Base-by-base conservation (phyloP, 1,140 invertebrate species). In the Cryptotermes secundus region DNA sequence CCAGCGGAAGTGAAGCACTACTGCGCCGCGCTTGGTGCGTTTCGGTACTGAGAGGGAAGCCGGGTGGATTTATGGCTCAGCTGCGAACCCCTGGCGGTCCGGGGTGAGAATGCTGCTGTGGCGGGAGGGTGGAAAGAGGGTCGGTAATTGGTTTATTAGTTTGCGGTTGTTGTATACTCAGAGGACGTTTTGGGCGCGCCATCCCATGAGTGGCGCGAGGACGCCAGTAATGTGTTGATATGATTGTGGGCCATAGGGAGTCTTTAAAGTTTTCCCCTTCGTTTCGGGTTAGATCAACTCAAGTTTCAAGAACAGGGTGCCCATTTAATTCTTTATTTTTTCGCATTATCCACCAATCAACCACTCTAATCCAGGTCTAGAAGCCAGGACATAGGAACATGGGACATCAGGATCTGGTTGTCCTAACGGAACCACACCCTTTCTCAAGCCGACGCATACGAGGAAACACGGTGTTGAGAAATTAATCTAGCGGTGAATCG, bases 101-200 rank as follows among this genome's bases (percentile, higher is more conserved):
- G 42, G 80, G 80, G 80, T 81, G 80, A 38, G 80, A n/a, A 12
- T 81, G 36, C 2, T 14, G 38, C n/a, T 7, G n/a, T 31, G 72
- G 35, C 3, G 59, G n/a, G 83, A 53, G 72, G 65, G 49, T 45
- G 35, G 35, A 45, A 53, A 45, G 81, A 82, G 36, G 36, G 38
- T 45, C 38, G 79, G 84, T 84, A 84, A 84, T 84, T 84, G 84
- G 84, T 84, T 84, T 84, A 84, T 84, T 84, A 84, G 72, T 84
- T 84, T 84, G 80, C 80, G 80, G 84, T 84, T 84, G 45, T 84
- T 84, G 59, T 72, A n/a, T 72, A 72, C 59, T 31, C 26, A 72
- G 59, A 31, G 59, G 59, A 72, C 59, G 59, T 4, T 49, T 49
- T 49, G 45, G 45, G 45, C 45, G 19, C n/a, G 26, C 14, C 31